phyloP scores from a whole-genome alignment of 2,888 invertebrate genomes.

The Leucoma salicis region DNA sequence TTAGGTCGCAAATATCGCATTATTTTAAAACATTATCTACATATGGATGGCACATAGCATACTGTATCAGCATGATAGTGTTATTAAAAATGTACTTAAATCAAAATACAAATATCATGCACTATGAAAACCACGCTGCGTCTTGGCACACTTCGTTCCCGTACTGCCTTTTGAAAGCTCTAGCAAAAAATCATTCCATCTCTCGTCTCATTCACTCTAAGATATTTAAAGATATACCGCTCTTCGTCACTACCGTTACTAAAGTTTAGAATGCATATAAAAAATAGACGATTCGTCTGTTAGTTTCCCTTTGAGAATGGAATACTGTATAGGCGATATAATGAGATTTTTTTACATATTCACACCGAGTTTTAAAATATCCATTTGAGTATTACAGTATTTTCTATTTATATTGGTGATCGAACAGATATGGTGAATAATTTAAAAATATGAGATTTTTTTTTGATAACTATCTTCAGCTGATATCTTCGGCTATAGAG shows the following conservation, averaged over 20 bases:
- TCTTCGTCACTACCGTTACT: slow-evolving; percentile 52
- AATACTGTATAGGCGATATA: slow-evolving; percentile 40
- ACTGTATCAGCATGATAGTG: background rate
- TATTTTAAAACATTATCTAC: too few species aligned
- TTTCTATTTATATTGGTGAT: too few species aligned
- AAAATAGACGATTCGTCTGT: slow-evolving; percentile 45
- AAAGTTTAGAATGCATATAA: slow-evolving; percentile 62
- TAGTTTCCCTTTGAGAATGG: slow-evolving; percentile 53
- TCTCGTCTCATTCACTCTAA: slow-evolving; percentile 34
- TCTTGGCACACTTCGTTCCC: slow-evolving; percentile 31
- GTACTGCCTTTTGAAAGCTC: slow-evolving; percentile 32
- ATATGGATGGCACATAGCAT: too few species aligned
- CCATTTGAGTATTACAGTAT: background rate
- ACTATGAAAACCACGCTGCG: slow-evolving; percentile 17
- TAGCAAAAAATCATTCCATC: slow-evolving; percentile 44
- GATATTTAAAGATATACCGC: slow-evolving; percentile 21
- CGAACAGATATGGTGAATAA: too few species aligned
- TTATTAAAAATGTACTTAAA: background rate
- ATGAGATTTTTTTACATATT: slow-evolving; percentile 36
- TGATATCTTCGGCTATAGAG: too few species aligned
- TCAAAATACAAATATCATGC: slow-evolving; percentile 5
- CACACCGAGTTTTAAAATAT: slow-evolving; percentile 11
- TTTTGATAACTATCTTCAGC: too few species aligned
- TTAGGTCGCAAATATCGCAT: too few species aligned
- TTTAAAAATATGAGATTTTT: too few species aligned